Evolutionary conservation across 2,888 invertebrate species (phyloP), one percentile per base, ranked within the genome.

Genomic region (Lampropteryx suffumata): DNA sequence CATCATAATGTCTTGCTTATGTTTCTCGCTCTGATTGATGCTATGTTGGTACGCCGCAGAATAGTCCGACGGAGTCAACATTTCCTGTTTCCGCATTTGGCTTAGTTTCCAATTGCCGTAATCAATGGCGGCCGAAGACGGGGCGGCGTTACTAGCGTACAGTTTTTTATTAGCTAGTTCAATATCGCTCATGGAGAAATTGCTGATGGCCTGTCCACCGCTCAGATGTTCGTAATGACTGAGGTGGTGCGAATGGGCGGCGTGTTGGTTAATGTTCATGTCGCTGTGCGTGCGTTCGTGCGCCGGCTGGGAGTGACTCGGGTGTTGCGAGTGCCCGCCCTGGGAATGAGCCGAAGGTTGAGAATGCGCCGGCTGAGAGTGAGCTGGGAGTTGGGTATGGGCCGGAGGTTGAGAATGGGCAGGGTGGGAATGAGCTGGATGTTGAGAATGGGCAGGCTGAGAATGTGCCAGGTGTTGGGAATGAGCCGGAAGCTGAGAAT

Each of bases 101-200:
- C 72, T 84, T 9, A 83, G 73, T 62, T 87, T 89, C 88, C 88
- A 89, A 59, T 84, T 88, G 10, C 86, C 87, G 56, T 86, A 89
- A 61, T 89, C 85, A 32, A 88, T 62, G 3, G 82, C 81, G 29
- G 76, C 60, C 3, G 75, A 57, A 6, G 82, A 59, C n/a, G 82
- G 40, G n/a, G 75, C 54, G 1, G 76, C 56, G 57, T 72, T 85
- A 59, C 80, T 74, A 11, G 79, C 67, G 64, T 82, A 90, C 9
- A 89, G 61, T 57, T 89, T 90, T 52, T 89, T 90, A 55, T 88
- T 89, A 0, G 88, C 87, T 30, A 84, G 32, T 59, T 90, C 89
- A 54, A 89, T 88, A 46, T 89, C 89, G 51, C 73, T 87, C n/a
- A 89, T 69, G 2, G 86, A 84, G 63, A 87, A 89, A 52, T 76